Evolutionary conservation across 92 coral and sea anemone genomes (phyloP).

Genomic region (Bergia puertoricense): DNA sequence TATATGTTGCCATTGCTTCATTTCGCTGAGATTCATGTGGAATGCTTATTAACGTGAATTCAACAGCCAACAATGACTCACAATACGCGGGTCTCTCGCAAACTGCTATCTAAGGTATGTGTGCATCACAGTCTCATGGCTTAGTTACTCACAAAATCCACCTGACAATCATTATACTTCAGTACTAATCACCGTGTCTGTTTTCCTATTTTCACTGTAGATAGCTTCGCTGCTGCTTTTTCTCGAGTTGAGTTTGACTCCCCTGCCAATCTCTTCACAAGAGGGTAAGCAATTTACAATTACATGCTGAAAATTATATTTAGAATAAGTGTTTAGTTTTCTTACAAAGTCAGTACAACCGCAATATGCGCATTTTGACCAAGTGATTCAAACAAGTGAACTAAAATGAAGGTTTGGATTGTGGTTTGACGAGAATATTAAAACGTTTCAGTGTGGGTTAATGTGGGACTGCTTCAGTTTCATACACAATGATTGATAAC

Average conservation of each 20-base stretch:
- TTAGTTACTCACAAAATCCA: neutral
- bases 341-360: neutral
- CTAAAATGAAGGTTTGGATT: neutral
- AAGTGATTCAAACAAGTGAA: neutral
- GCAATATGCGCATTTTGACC: neutral
- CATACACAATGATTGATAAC: constrained; percentile 1
- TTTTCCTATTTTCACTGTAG: constrained; percentile 3
- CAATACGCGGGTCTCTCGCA: neutral
- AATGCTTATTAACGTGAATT: neutral
- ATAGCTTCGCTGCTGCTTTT: constrained; percentile 43
- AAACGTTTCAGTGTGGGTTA: neutral
- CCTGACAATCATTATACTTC: neutral
- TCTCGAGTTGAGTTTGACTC: constrained; percentile 20
- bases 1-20: neutral
- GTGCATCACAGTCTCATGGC: neutral
- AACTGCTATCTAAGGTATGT: constrained; percentile 24
- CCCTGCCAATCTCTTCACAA: constrained; percentile 33
- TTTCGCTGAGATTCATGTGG: constrained; percentile 27
- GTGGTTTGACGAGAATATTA: constrained; percentile 5
- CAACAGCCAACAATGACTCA: neutral
- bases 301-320: neutral
- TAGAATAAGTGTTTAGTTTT: constrained; percentile 1
- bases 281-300: constrained; percentile 20
- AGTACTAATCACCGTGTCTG: too few relatives aligned
- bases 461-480: neutral